A percentile compares a stretch with the other conserved stretches of the same genome.
Conservation (phyloP, 2,113 vertebrate genomes). For the Pangasianodon hypophthalmus region DNA sequence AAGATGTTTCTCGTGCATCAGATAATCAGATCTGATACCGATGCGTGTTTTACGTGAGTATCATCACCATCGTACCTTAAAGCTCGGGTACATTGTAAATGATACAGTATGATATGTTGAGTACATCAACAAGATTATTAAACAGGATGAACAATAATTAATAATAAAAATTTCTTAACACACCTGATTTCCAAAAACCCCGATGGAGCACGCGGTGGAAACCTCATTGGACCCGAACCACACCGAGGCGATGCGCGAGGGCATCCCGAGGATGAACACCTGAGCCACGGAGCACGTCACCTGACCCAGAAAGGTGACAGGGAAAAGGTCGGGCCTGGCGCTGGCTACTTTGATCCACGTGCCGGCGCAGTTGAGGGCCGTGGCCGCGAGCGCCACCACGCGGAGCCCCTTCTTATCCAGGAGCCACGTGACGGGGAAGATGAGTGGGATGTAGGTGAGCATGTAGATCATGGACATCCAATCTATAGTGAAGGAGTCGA, state of each 20-base stretch:
- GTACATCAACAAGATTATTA: background rate
- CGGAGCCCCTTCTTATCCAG: conserved; percentile 88
- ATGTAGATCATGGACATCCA: conserved; percentile 96
- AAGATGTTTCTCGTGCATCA: background rate
- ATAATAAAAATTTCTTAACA: background rate
- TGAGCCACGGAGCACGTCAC: conserved; percentile 81
- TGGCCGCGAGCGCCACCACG: conserved; percentile 81
- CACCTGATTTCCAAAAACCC: conserved; percentile 97
- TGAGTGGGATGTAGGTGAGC: conserved; percentile 88
- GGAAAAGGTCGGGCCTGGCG: conserved; percentile 79
- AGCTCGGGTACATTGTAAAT: background rate
- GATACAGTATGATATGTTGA: background rate
- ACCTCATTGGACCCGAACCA: conserved; percentile 93
- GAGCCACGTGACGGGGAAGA: conserved; percentile 92
- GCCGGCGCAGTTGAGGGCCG: conserved; percentile 83
- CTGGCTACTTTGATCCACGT: conserved; percentile 95
- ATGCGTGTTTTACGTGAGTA: too few relatives aligned
- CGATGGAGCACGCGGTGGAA: conserved; percentile 92
- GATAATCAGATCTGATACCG: background rate
- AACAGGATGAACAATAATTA: background rate
- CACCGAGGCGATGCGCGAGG: conserved; percentile 85
- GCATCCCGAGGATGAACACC: conserved; percentile 96
- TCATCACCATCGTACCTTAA: background rate
- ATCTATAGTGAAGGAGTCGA: conserved; percentile 83
- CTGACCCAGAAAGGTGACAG: conserved; percentile 84